Conservation (phyloP, 2,888 invertebrate genomes). For the Scaeva pyrastri region DNA sequence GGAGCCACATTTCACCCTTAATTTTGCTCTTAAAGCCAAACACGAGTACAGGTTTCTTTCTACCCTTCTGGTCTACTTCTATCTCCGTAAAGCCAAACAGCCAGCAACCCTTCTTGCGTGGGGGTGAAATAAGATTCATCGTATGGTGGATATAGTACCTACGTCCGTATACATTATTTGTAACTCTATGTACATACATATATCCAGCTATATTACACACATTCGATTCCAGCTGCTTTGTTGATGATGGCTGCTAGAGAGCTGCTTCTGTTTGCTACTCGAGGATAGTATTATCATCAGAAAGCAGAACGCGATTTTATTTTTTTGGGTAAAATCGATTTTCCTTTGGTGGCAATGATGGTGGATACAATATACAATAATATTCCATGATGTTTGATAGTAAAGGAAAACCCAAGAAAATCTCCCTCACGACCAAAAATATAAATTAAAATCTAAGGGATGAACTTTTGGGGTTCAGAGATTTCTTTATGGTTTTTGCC, state of each 20-base stretch:
- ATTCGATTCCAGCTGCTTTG: slow-evolving; percentile 53
- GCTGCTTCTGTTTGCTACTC: slow-evolving; percentile 52
- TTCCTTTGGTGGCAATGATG: slow-evolving; percentile 77
- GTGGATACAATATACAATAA: slow-evolving; percentile 60
- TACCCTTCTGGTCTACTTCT: slow-evolving; percentile 25
- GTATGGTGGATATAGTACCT: neutral
- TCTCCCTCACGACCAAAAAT: neutral
- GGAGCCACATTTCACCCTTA: slow-evolving; percentile 63
- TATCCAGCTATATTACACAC: slow-evolving; percentile 47
- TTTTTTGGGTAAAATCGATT: slow-evolving; percentile 80
- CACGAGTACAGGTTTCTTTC: too few relatives aligned
- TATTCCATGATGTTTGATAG: slow-evolving; percentile 1
- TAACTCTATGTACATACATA: neutral
- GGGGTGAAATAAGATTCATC: slow-evolving; percentile 20
- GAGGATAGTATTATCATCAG: slow-evolving; percentile 29
- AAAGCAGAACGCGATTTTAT: slow-evolving; percentile 39
- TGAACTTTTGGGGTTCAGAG: slow-evolving; percentile 34
- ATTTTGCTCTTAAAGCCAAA: slow-evolving; percentile 66
- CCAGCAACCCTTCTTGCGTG: slow-evolving; percentile 51
- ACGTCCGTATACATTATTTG: neutral
- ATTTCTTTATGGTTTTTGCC: neutral
- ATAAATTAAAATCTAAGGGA: slow-evolving; percentile 24
- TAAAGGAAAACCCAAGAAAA: slow-evolving; percentile 10
- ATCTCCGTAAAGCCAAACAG: neutral
- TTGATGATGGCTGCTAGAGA: neutral